Base-by-base conservation (phyloP, 2,888 invertebrate species). In the Scotopteryx bipunctaria region DNA sequence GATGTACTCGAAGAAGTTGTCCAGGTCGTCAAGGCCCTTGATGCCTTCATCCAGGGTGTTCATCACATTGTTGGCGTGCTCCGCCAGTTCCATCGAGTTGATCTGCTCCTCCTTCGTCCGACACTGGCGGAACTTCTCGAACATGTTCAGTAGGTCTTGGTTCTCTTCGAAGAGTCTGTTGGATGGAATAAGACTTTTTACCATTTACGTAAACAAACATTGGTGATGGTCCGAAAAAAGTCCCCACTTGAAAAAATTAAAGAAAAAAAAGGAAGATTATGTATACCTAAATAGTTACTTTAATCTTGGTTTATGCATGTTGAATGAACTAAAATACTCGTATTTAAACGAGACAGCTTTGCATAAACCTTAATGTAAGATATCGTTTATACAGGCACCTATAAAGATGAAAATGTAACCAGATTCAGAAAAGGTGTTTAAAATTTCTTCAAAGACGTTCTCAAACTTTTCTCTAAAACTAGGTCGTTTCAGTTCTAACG, bases 61-160 rank as follows among this genome's bases (percentile, higher is more conserved):
- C 97, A 97, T 97, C 17, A 98, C 97, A 68, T 95, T 95, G 72
- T 94, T 94, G 41, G 97, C 97, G 76, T 97, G 97, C 64, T 96
- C 95, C 3, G 95, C 95, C 55, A 98, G 87, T 81, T 96, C 96
- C 91, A 95, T 93, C 50, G 95, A 96, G 72, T 93, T 93, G 57
- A 94, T 93, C 76, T 96, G 95, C 67, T 96, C 94, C 72, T 96
- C 95, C 74, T 93, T 94, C 55, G 96, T 95, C 76, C 93, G 93
- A 71, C 95, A 90, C 63, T 95, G 93, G 53, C 94, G 93, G 78
- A 97, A 96, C 83, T 95, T 96, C 65, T 94, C 94, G 83, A 97
- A 97, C 86, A 97, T 92, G 54, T 92, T 91, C 63, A 96, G 86
- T 6, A 97, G 91, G 61, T 97, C 96, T 58, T 92, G 91, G 76